Evolutionary conservation across 2,113 vertebrate genomes (phyloP), one percentile per base, ranked within the genome.

Genomic region (Gnathonemus echidnorhynchus): DNA sequence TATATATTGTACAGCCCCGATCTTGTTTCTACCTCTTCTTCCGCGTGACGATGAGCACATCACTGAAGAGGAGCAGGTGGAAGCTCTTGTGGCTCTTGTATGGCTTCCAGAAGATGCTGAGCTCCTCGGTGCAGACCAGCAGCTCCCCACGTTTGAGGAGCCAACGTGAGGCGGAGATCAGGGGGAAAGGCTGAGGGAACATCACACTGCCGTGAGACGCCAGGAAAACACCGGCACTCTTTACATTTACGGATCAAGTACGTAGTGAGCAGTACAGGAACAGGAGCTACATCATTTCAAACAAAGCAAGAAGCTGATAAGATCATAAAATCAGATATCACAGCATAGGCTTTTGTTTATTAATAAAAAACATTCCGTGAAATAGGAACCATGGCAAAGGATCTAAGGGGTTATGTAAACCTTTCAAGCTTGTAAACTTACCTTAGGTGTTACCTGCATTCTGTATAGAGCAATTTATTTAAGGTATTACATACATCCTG

Each of bases 51-150:
- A 99, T 97, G 21, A 99, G 95, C 31, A 99, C 97, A 0, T 99
- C 98, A 0, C 96, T 99, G 95, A 99, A 99, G 3, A 98, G 93
- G 91, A 99, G 99, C 84, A 99, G 95, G 94, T 97, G 96, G 94
- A 97, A 97, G 49, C 92, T 95, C 4, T 95, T 96, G 77, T 95
- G 94, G 92, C 97, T 96, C 83, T 48, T 85, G 86, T 97, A 95
- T 0, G 97, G 95, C 1, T 96, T 99, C 90, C 97, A 95, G 92
- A 98, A 97, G 50, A 98, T 95, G 3, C 98, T 96, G 0, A 94
- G 88, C 52, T 99, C 98, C 3, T 99, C 98, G 0, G 89, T 84
- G 0, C 93, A 91, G 87, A 97, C 70, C 0, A 91, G 88, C 45
- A 99, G 95, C 92, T 98, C 98, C 0, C 98, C 98, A 0, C 97